Conservation (phyloP, 2,797 vertebrate species). For the Lates japonicus region DNA sequence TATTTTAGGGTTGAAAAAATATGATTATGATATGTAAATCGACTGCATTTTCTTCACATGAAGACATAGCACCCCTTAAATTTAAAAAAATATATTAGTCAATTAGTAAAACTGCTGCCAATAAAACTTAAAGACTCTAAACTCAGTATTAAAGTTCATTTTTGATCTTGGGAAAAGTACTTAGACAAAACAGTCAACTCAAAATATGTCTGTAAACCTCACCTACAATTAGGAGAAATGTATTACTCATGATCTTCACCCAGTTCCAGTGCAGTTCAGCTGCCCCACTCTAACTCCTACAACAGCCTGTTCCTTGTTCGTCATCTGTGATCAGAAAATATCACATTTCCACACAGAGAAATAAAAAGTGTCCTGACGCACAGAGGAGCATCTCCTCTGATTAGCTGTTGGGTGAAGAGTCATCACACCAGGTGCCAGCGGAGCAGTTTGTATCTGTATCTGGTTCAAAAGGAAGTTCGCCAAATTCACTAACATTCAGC, state of each 20-base stretch:
- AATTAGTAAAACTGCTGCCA: neutral
- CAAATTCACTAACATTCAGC: neutral
- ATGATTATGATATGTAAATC: neutral
- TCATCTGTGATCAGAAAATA: neutral
- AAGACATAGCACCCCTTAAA: neutral
- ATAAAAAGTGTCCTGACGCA: too few relatives aligned
- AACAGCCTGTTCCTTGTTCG: neutral
- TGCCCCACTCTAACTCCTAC: neutral
- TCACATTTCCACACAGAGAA: neutral
- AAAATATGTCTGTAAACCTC: neutral
- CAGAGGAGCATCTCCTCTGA: too few relatives aligned
- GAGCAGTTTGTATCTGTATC: neutral
- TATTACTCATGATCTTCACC: neutral
- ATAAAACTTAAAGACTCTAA: neutral
- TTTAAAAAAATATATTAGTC: neutral
- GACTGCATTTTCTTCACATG: neutral
- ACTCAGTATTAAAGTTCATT: neutral
- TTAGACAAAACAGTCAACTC: neutral
- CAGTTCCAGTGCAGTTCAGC: neutral
- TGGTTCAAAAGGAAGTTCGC: neutral
- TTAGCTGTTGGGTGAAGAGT: neutral
- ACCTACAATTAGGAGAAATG: neutral
- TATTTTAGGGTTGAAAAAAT: neutral
- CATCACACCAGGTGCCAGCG: neutral
- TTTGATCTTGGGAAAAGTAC: neutral